A percentile compares a stretch with the other conserved stretches of the same genome.
These are phyloP conservation scores for Drosophila prostipennis DNA, from an alignment of 2,888 invertebrate species.

Conservation along the genomic window DNA sequence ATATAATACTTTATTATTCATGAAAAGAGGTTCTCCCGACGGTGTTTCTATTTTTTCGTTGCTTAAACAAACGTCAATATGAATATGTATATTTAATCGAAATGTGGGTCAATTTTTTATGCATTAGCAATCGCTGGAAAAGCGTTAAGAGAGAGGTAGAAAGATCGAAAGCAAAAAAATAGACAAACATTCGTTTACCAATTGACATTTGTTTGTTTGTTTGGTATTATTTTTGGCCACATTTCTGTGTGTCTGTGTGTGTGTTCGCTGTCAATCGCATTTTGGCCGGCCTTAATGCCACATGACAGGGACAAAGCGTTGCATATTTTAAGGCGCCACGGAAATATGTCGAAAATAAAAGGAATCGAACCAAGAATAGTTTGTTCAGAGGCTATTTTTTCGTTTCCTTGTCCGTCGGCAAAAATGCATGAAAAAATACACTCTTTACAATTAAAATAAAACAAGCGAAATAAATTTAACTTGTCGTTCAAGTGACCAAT, in stretches of 20 bases:
- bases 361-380: conserved; percentile 4
- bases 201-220: conserved; percentile 5
- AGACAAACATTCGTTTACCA: conserved; percentile 6
- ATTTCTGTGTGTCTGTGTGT: conserved; percentile 33
- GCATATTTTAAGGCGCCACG: conserved; percentile 68
- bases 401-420: background rate
- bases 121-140: conserved; percentile 53
- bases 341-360: conserved; percentile 12
- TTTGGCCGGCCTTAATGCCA: conserved; percentile 67
- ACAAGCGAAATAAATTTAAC: conserved; percentile 2
- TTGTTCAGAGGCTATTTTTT: background rate
- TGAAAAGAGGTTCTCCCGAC: conserved; percentile 59
- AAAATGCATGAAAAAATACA: conserved; percentile 14
- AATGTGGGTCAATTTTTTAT: conserved; percentile 73
- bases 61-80: conserved; percentile 63
- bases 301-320: conserved; percentile 61
- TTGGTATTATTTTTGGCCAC: conserved; percentile 24
- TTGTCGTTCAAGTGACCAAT: conserved; percentile 17
- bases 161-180: background rate
- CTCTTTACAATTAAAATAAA: conserved; percentile 12
- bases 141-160: conserved; percentile 5
- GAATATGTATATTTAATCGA: conserved; percentile 66
- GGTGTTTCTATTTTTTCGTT: conserved; percentile 18
- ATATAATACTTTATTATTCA: conserved; percentile 49
- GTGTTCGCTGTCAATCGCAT: conserved; percentile 67